Evolutionary conservation across 1,140 invertebrate species (phyloP).

Genomic region (Aphaenogaster ashmeadi): DNA sequence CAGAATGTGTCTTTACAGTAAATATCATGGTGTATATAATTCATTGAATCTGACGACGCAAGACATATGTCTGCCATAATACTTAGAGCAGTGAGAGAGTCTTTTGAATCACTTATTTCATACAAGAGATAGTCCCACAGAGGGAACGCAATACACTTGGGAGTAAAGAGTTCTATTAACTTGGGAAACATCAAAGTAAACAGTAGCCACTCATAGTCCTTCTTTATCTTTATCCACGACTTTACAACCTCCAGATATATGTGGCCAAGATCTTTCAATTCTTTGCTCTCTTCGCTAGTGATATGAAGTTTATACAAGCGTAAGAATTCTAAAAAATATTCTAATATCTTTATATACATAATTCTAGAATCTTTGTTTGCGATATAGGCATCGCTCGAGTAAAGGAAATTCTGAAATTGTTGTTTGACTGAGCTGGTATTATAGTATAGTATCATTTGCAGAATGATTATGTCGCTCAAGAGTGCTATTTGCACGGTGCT

Average conservation of each 20-base stretch:
- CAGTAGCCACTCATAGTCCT: constrained; percentile 70
- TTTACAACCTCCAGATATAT: constrained; percentile 67
- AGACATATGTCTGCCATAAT: constrained; percentile 73
- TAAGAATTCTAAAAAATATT: constrained; percentile 73
- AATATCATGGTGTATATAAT: constrained; percentile 53
- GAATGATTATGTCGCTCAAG: constrained; percentile 74
- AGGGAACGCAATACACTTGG: constrained; percentile 41
- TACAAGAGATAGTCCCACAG: constrained; percentile 67
- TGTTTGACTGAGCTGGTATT: constrained; percentile 55
- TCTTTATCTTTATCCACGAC: constrained; percentile 68
- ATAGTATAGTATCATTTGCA: constrained; percentile 74
- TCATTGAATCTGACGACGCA: constrained; percentile 28
- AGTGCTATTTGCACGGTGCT: constrained; percentile 55
- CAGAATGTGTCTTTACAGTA: constrained; percentile 73
- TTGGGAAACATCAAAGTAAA: constrained; percentile 77
- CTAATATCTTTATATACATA: constrained; percentile 73
- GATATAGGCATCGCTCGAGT: constrained; percentile 14
- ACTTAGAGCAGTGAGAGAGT: constrained; percentile 70
- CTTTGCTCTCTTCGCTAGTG: not conserved
- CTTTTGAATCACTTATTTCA: constrained; percentile 52
- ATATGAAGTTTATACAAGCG: constrained; percentile 38
- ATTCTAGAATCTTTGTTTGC: constrained; percentile 33
- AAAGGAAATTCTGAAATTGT: constrained; percentile 70
- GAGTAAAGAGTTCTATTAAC: constrained; percentile 64
- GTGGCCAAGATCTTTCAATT: constrained; percentile 47